A percentile compares a stretch with the other conserved stretches of the same genome.
phyloP scores from a whole-genome alignment of 2,113 vertebrate genomes.

The Osmerus mordax region DNA sequence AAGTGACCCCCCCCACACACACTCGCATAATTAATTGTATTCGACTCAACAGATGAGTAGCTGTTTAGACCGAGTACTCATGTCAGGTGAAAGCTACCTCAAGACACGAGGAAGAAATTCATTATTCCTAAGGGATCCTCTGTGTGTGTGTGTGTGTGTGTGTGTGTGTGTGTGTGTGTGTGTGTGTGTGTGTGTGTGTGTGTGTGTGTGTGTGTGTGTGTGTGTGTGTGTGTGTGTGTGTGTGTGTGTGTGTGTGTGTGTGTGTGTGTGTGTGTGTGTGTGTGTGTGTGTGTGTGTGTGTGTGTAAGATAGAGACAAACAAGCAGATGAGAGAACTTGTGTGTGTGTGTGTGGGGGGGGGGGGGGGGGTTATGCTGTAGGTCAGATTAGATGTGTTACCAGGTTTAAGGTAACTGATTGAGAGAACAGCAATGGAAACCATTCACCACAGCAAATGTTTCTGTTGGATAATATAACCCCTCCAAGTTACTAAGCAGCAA shows the following conservation, averaged over 20 bases:
- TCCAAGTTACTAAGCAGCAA: constrained; percentile 5
- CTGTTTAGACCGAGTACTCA: too few relatives aligned
- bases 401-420: constrained; percentile 9
- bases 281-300: too few relatives aligned
- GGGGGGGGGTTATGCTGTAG: background rate
- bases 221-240: too few relatives aligned
- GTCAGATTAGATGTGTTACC: constrained; percentile 7
- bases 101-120: too few relatives aligned
- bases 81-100: too few relatives aligned
- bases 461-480: constrained; percentile 28
- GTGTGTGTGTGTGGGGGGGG: background rate
- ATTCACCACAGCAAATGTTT: background rate
- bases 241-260: background rate
- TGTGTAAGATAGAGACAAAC: background rate
- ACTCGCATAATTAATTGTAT: too few relatives aligned
- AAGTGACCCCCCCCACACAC: background rate
- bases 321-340: background rate
- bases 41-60: too few relatives aligned
- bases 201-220: background rate
- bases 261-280: background rate
- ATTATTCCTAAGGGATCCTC: too few relatives aligned
- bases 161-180: background rate
- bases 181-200: too few relatives aligned
- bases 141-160: too few relatives aligned
- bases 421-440: background rate